Evolutionary conservation across 2,797 vertebrate genomes (phyloP), one percentile per base, ranked within the genome.

Genomic region (Sciaenops ocellatus): DNA sequence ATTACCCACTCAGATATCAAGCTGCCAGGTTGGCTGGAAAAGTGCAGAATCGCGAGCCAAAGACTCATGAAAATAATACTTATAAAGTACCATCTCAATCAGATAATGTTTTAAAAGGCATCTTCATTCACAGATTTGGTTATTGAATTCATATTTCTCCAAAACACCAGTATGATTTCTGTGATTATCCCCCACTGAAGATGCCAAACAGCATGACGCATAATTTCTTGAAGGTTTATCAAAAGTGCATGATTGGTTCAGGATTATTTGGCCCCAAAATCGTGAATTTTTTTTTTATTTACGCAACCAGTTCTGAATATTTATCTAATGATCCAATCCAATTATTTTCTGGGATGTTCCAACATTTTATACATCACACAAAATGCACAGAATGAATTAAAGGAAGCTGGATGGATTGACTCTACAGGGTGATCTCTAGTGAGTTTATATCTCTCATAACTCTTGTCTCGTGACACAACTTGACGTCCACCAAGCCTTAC

Each of bases 1-100:
- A 48, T 54, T 52, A n/a, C n/a, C 55, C 62, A 64, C 56, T 76
- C 64, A 20, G 71, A 64, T 68, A 71, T 82, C 71, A 55, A 56
- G 57, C 66, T 59, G 67, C 0, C 52, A 34, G 24, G 52, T 71
- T 46, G 61, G 52, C 5, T 24, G 24, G 34, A 9, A 52, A 28
- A 52, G 34, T 9, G 11, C 10, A n/a, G 50, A 11, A 56, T 6
- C 9, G 13, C 3, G 12, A 63, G 51, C 20, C 34, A 30, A 61
- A 46, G n/a, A 2, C 34, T n/a, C 69, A 30, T 12, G 9, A 42
- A 42, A 42, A 42, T 30, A 30, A 30, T 30, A 26, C 26, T 26
- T 26, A 42, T 12, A 42, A 42, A 42, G 12, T 12, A 42, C 9
- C 3, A 42, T 12, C 41, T 42, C 41, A 5, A 1, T 30, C 30